Evolutionary conservation across 2,113 vertebrate species (phyloP).

Genomic region (Jacana jacana): DNA sequence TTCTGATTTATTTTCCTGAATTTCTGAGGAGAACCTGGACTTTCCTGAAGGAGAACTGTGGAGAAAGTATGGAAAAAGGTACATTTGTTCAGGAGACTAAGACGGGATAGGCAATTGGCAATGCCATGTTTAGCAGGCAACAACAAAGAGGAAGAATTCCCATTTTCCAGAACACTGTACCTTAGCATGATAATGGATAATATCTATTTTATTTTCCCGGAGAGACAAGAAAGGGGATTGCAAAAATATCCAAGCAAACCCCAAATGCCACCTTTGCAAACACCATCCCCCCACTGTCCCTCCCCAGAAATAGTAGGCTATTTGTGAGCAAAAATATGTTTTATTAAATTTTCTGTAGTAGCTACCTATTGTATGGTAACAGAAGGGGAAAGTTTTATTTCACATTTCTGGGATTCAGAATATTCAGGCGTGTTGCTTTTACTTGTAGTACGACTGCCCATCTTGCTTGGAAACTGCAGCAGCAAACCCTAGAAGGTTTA

Average conservation of each 20-base stretch:
- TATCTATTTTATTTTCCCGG: background rate
- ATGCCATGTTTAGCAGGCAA: background rate
- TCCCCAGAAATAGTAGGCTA: background rate
- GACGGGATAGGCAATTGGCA: background rate
- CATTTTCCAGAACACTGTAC: background rate
- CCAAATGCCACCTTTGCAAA: background rate
- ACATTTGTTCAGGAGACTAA: background rate
- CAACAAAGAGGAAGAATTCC: background rate
- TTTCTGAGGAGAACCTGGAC: background rate
- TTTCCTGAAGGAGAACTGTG: background rate
- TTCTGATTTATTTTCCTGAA: background rate
- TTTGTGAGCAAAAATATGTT: background rate
- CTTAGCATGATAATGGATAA: background rate
- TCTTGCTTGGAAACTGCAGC: background rate
- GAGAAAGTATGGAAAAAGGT: background rate
- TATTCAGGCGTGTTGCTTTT: background rate
- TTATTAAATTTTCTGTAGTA: background rate
- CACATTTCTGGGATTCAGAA: background rate
- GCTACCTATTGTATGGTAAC: background rate
- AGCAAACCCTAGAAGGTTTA: background rate
- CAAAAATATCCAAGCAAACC: background rate
- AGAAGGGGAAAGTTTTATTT: background rate
- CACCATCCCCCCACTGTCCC: rapidly evolving
- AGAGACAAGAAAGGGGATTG: background rate
- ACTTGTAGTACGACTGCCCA: background rate